These are phyloP conservation scores for Orestias chungarensis DNA, from an alignment of 2,797 vertebrate species.

Conservation along the genomic window DNA sequence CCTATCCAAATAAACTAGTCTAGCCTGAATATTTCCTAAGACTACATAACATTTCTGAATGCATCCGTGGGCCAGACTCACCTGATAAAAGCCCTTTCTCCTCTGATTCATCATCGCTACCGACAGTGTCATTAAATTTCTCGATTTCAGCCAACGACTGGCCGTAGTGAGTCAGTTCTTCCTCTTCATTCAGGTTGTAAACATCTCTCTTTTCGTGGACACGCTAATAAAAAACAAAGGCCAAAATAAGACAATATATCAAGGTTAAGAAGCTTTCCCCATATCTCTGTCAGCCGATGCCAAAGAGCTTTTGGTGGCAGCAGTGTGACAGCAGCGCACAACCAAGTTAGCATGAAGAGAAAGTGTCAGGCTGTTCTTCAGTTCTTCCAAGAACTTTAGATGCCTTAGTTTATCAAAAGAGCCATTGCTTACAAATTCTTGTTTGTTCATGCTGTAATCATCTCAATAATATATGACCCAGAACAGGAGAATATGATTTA, in stretches of 20 bases:
- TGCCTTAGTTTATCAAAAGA: neutral
- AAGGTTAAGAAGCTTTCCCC: no score
- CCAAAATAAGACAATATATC: neutral
- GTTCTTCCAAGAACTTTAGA: neutral
- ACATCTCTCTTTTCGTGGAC: constrained; percentile 87
- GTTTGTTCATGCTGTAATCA: neutral
- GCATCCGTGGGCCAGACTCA: constrained; percentile 56
- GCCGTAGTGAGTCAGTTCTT: constrained; percentile 95
- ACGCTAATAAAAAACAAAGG: constrained; percentile 77
- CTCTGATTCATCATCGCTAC: constrained; percentile 91
- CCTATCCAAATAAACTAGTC: neutral
- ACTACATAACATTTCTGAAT: neutral
- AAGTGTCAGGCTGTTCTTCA: neutral
- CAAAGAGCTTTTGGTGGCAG: neutral
- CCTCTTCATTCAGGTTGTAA: constrained; percentile 95
- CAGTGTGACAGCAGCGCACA: neutral
- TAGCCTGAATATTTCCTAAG: neutral
- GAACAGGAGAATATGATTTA: neutral
- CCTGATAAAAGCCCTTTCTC: constrained; percentile 90
- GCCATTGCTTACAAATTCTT: neutral
- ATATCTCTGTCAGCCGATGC: neutral
- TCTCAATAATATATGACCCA: neutral
- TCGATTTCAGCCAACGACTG: constrained; percentile 96
- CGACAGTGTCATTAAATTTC: constrained; percentile 85
- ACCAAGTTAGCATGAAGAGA: neutral